Evolutionary conservation across 2,888 invertebrate species (phyloP), one percentile per base, ranked within the genome.

Genomic region (Lapara coniferarum): DNA sequence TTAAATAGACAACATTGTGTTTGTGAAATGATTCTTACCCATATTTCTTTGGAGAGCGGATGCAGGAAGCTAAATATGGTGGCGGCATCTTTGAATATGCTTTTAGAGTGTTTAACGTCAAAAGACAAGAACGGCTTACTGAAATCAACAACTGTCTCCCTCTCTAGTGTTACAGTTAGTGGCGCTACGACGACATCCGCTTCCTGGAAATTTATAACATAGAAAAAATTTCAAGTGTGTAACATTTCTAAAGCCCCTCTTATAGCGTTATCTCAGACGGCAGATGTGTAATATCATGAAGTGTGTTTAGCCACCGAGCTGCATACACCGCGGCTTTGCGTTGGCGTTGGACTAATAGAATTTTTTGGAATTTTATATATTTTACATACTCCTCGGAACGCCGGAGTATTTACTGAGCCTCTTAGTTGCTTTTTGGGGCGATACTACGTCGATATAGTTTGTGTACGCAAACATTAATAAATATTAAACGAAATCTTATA

Each of bases 61-160:
- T 97, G 97, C 89, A 99, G 96, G 92, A 99, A 99, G 82, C 98
- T 98, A 92, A 99, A 99, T 70, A 99, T 98, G 0, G 98, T 97
- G 10, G 97, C 96, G 80, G 96, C 96, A 83, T 97, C 96, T 86
- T 97, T 97, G 79, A 96, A 95, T 14, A 97, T 97, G 81, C 97
- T 97, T 91, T 97, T 98, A 84, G 97, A 97, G 96, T 98, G 98
- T 81, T 99, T 99, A 81, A 98, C 97, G 71, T 99, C 98, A 71
- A 99, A 96, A 6, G 98, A 98, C 96, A 99, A 97, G 93, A 99
- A 99, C 1, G 99, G 98, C 89, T 98, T 99, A 85, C 98, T 98
- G 92, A 99, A 99, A 90, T 99, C 99, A 77, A 99, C 97, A 75
- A 98, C 98, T 70, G 97, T 95, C 90, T 99, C 99, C 46, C 99